Evolutionary conservation across 2,888 invertebrate genomes (phyloP).

Genomic region (Apoda limacodes): DNA sequence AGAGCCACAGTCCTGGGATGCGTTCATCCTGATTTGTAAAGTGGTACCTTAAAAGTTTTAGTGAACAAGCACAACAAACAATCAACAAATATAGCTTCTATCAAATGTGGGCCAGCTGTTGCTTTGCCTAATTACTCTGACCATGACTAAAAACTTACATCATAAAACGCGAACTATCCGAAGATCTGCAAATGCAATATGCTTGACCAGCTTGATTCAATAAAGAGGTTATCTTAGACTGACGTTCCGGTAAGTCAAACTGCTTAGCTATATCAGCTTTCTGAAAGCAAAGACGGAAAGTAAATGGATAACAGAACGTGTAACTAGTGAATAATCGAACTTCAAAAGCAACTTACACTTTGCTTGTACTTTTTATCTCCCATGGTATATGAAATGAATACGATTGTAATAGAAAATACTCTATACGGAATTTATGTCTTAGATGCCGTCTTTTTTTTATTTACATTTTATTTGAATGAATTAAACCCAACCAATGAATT

Average conservation of each 20-base stretch:
- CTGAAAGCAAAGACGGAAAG: conserved; percentile 41
- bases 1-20: no score
- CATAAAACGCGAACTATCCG: conserved; percentile 96
- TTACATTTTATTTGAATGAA: no score
- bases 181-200: conserved; percentile 95
- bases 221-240: conserved; percentile 89
- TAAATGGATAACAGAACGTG: conserved; percentile 4
- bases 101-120: conserved; percentile 1
- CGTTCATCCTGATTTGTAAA: no score
- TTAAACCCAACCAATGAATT: no score
- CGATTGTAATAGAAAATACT: no score
- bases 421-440: no score
- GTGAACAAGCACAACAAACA: neutral
- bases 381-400: no score
- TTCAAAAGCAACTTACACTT: conserved; percentile 38
- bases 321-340: conserved; percentile 1
- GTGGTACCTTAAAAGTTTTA: no score
- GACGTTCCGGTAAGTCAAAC: conserved; percentile 88
- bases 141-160: conserved; percentile 77
- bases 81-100: conserved; percentile 1
- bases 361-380: conserved; percentile 53
- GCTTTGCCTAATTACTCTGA: no score
- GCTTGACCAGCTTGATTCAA: conserved; percentile 91
- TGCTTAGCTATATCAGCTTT: conserved; percentile 92
- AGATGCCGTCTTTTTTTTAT: no score